phyloP scores from a whole-genome alignment of 2,113 vertebrate genomes.

The Ifrita kowaldi region DNA sequence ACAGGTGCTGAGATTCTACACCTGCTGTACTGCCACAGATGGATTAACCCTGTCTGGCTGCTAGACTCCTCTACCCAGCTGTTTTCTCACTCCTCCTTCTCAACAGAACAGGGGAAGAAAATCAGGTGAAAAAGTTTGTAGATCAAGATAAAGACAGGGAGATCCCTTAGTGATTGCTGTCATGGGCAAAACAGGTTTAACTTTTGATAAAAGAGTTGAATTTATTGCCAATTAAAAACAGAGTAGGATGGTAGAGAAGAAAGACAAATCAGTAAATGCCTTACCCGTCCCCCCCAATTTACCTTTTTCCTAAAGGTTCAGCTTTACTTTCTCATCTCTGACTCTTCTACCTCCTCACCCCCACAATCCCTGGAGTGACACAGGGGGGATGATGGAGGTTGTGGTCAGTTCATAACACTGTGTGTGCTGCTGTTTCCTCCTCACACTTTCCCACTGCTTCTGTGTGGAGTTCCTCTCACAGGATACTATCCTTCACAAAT shows the following conservation, averaged over 20 bases:
- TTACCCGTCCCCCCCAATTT: neutral
- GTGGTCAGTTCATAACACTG: neutral
- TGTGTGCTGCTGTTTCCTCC: neutral
- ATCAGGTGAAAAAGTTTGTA: neutral
- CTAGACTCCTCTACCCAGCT: neutral
- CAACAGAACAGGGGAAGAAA: neutral
- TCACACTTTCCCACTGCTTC: neutral
- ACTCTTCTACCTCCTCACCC: neutral
- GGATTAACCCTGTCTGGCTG: neutral
- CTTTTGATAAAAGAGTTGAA: neutral
- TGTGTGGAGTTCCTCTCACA: neutral
- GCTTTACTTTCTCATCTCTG: neutral
- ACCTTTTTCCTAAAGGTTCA: neutral
- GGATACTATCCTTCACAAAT: neutral
- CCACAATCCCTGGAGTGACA: accelerated
- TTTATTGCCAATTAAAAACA: neutral
- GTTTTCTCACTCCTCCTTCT: neutral
- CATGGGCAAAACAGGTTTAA: neutral
- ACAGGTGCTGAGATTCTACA: neutral
- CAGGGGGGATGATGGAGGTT: neutral
- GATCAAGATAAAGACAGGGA: neutral
- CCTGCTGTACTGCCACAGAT: neutral
- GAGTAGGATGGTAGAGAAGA: neutral
- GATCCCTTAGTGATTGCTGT: neutral
- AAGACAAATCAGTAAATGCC: neutral